Base-by-base conservation (phyloP, 2,113 vertebrate genomes). In the Athene noctua region DNA sequence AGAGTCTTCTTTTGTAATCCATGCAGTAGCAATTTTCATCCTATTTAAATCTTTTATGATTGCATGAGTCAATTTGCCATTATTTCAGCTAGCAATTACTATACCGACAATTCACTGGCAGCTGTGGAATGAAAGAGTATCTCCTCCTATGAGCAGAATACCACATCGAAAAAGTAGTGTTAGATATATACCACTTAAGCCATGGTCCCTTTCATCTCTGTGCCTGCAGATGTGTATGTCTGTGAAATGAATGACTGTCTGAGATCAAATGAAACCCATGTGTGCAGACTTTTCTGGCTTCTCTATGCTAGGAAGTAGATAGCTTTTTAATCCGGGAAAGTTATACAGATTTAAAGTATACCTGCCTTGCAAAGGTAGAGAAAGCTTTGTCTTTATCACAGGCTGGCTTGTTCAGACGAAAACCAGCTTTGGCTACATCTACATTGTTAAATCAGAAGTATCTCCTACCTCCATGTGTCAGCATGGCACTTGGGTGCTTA, bases 31-130 rank as follows among this genome's bases (percentile, higher is more conserved):
- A 96, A 97, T 95, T 97, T 97, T 95, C 95, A 96, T 88, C 95
- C 96, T 97, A 96, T 96, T 97, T 97, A 97, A 97, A 97, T 97
- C 96, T 97, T 97, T 93, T 95, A 96, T 97, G 95, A 97, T 91
- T 96, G 94, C 85, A 96, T 95, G 94, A 97, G 91, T 96, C 95
- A 94, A 95, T 96, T 96, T 96, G 92, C 95, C 75, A 97, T 97
- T 97, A 97, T 96, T 97, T 96, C 94, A 97, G 95, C 94, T 92
- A 96, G 94, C 95, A 97, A 97, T 97, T 97, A 96, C 95, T 94
- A 95, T 66, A 95, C 86, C 62, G 34, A 95, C 95, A 97, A 97
- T 96, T 97, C 94, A 65, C 73, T 96, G 92, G 87, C 96, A 97
- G 96, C 97, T 97, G 96, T 92, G 94, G 84, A 91, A 97, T 96